Percentiles rank a stretch among this genome's conserved stretches.
phyloP scores from a whole-genome alignment of 2,113 vertebrate species.

The Chloropsis hardwickii region DNA sequence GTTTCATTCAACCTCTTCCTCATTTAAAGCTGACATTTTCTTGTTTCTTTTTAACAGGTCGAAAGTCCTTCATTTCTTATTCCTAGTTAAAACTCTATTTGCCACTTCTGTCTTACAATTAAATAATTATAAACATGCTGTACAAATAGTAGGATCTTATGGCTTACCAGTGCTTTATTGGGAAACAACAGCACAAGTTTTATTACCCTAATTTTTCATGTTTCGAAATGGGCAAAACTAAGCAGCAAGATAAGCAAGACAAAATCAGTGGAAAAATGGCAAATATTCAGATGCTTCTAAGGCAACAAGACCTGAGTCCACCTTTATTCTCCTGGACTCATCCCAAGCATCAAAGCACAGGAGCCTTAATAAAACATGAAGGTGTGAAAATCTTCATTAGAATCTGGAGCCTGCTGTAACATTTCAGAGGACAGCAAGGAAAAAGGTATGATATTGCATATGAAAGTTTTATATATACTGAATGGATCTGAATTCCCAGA shows the following conservation, averaged over 20 bases:
- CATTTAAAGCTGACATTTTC: neutral
- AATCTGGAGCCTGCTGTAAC: neutral
- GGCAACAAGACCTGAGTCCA: neutral
- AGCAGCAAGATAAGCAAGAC: neutral
- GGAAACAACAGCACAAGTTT: neutral
- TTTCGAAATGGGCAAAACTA: neutral
- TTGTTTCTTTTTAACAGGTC: neutral
- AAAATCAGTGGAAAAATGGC: neutral
- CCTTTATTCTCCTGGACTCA: neutral
- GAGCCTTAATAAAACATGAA: conserved; percentile 26
- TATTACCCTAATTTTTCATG: neutral
- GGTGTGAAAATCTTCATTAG: conserved; percentile 1
- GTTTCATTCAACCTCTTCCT: neutral
- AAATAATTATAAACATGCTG: neutral
- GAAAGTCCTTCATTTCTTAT: neutral
- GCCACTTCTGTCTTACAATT: neutral
- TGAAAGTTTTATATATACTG: conserved; percentile 23
- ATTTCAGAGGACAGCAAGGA: neutral
- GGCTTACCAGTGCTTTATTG: neutral
- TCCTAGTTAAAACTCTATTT: neutral
- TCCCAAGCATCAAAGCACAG: neutral
- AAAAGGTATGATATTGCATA: neutral
- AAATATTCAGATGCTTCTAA: neutral
- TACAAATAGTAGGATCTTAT: neutral
- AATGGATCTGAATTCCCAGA: conserved; percentile 44